phyloP scores from a whole-genome alignment of 2,113 vertebrate species.

The Boleophthalmus pectinirostris region DNA sequence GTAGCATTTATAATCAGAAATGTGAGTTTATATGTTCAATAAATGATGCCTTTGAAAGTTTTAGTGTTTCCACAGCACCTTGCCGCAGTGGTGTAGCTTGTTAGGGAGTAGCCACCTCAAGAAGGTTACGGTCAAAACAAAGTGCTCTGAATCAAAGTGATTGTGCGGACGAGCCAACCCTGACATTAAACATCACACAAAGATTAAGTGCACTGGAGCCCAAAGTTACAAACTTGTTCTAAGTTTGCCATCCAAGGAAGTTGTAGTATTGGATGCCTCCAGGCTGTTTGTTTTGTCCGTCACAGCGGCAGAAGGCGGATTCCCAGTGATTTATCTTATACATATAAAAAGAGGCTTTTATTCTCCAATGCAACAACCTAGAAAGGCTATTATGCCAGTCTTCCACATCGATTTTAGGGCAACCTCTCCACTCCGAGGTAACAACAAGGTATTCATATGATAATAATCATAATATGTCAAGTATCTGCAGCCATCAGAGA shows the following conservation, averaged over 20 bases:
- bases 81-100: slow-evolving; percentile 38
- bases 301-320: slow-evolving; percentile 30
- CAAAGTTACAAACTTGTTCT: slow-evolving; percentile 38
- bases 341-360: slow-evolving; percentile 50
- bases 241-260: slow-evolving; percentile 6
- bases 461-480: slow-evolving; percentile 79
- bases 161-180: slow-evolving; percentile 42
- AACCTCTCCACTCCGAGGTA: slow-evolving; percentile 64
- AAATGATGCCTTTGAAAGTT: slow-evolving; percentile 73
- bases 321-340: slow-evolving; percentile 53
- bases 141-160: slow-evolving; percentile 49
- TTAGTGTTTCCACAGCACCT: slow-evolving; percentile 59
- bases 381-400: slow-evolving; percentile 70
- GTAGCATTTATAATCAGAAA: slow-evolving; percentile 72
- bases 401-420: slow-evolving; percentile 70
- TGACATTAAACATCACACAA: slow-evolving; percentile 40
- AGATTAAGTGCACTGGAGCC: slow-evolving; percentile 28
- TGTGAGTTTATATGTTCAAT: slow-evolving; percentile 63
- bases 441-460: slow-evolving; percentile 74
- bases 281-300: slow-evolving; percentile 52
- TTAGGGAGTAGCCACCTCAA: slow-evolving; percentile 52
- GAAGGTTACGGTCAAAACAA: slow-evolving; percentile 43
- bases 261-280: slow-evolving; percentile 33
- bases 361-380: slow-evolving; percentile 55
- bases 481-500: slow-evolving; percentile 76